A percentile compares a stretch with the other conserved stretches of the same genome.
Evolutionary conservation across 1,140 invertebrate species (phyloP).

Genomic region (Ips typographus): DNA sequence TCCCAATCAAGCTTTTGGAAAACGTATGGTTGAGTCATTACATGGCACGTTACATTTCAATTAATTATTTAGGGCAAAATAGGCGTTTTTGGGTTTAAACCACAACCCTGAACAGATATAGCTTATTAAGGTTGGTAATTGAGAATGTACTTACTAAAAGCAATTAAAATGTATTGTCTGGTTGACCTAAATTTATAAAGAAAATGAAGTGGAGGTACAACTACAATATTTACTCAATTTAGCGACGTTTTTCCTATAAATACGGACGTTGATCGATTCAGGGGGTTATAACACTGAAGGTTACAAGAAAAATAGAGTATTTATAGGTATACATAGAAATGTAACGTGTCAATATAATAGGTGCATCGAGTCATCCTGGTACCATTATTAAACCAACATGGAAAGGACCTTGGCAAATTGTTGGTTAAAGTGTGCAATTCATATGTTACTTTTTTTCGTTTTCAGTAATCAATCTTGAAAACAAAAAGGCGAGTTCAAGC

Average conservation of each 20-base stretch:
- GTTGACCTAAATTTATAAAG: neutral
- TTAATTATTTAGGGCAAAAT: neutral
- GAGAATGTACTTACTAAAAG: neutral
- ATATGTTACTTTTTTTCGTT: too few relatives aligned
- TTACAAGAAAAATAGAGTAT: slow-evolving; percentile 2
- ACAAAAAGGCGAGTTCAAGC: too few relatives aligned
- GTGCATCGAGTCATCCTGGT: neutral
- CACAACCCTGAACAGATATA: too few relatives aligned
- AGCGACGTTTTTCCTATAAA: slow-evolving; percentile 1
- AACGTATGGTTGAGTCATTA: neutral
- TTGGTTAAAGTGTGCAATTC: too few relatives aligned
- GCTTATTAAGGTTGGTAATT: too few relatives aligned
- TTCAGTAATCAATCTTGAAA: too few relatives aligned
- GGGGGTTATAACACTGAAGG: neutral
- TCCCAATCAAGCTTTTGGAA: too few relatives aligned
- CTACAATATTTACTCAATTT: neutral
- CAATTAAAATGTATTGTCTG: neutral
- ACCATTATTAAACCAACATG: neutral
- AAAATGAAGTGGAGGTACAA: slow-evolving; percentile 1
- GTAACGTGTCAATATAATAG: neutral
- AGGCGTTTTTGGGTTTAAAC: too few relatives aligned
- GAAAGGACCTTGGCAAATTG: too few relatives aligned
- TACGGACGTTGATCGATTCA: neutral
- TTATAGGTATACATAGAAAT: neutral
- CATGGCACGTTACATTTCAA: neutral